Percentiles rank a stretch among this genome's conserved stretches.
These are phyloP conservation scores for Drosophila grimshawi DNA, from an alignment of 1,140 invertebrate genomes.

Conservation along the genomic window DNA sequence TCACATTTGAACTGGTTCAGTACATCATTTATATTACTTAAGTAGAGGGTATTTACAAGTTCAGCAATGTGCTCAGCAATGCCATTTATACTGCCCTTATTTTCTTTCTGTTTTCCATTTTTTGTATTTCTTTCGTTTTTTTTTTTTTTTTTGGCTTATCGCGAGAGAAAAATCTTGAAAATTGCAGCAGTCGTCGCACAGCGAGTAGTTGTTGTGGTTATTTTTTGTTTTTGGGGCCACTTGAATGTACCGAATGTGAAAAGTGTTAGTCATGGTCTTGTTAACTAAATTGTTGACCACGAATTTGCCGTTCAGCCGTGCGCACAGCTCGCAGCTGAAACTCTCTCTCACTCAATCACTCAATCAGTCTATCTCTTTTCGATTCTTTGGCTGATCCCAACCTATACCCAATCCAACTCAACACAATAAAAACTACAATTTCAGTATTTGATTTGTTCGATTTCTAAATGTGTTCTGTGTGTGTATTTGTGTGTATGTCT, in stretches of 20 bases:
- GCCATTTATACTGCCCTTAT: conserved; percentile 33
- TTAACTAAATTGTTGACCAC: conserved; percentile 82
- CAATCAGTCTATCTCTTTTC: background rate
- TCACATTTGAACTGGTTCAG: background rate
- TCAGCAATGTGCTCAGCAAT: conserved; percentile 11
- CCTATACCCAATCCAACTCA: conserved; percentile 40
- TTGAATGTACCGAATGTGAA: conserved; percentile 54
- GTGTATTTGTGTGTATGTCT: conserved; percentile 36
- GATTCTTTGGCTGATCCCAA: conserved; percentile 9
- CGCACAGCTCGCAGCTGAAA: conserved; percentile 1
- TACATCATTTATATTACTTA: conserved; percentile 3
- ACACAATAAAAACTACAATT: conserved; percentile 51
- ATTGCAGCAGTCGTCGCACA: conserved; percentile 60
- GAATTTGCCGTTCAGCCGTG: conserved; percentile 52
- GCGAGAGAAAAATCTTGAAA: conserved; percentile 76
- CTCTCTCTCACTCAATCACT: background rate
- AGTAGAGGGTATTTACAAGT: conserved; percentile 2
- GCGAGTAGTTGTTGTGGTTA: conserved; percentile 32
- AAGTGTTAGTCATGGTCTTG: conserved; percentile 83
- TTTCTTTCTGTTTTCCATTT: conserved; percentile 35
- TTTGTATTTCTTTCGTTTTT: conserved; percentile 3
- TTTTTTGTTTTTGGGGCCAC: conserved; percentile 55
- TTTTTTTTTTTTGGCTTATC: conserved; percentile 65
- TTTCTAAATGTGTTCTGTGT: conserved; percentile 36
- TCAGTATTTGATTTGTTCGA: conserved; percentile 56